Conservation (phyloP, 2,888 invertebrate species). For the Phalangium opilio region DNA sequence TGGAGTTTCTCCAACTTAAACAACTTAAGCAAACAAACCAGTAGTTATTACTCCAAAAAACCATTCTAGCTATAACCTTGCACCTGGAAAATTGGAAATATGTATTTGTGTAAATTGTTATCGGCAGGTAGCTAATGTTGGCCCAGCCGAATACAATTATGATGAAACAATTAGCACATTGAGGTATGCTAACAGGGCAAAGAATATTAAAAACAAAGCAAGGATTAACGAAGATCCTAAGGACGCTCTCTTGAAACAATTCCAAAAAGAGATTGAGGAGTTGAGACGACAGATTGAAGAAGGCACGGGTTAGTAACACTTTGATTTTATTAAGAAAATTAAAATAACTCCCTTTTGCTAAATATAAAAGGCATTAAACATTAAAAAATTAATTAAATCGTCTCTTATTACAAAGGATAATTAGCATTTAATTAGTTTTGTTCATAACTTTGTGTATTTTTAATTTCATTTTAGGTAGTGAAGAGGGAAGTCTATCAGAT, state of each 20-base stretch:
- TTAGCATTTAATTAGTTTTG: too few species aligned
- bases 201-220: conserved; percentile 91
- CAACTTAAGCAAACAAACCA: too few species aligned
- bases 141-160: conserved; percentile 90
- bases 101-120: not conserved
- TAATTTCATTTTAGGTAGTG: conserved; percentile 5
- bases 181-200: conserved; percentile 91
- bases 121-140: conserved; percentile 76
- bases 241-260: conserved; percentile 83
- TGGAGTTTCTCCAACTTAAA: too few species aligned
- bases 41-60: too few species aligned
- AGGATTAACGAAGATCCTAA: conserved; percentile 95
- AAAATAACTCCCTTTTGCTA: too few species aligned
- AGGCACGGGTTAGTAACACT: conserved; percentile 27
- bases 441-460: too few species aligned
- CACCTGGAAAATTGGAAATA: conserved; percentile 3
- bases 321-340: too few species aligned
- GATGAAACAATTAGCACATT: conserved; percentile 95
- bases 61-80: too few species aligned
- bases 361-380: too few species aligned
- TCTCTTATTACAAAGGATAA: too few species aligned
- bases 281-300: conserved; percentile 72
- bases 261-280: conserved; percentile 90
- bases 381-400: too few species aligned
- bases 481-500: conserved; percentile 4